phyloP scores from a whole-genome alignment of 2,797 vertebrate genomes.

The Tokudaia muenninki region DNA sequence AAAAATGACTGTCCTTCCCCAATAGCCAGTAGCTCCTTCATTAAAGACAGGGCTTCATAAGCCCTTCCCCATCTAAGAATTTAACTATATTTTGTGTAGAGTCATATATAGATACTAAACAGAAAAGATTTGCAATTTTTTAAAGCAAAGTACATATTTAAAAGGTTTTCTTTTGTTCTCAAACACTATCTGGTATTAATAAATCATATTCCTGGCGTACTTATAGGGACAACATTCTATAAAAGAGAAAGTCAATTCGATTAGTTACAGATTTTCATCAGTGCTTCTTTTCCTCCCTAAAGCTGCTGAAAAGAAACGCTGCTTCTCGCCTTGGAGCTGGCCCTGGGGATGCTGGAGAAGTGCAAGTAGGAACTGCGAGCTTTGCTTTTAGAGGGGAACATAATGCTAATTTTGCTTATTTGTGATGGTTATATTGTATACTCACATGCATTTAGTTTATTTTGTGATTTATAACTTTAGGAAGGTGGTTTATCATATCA shows the following conservation, averaged over 20 bases:
- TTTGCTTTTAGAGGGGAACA: constrained; percentile 56
- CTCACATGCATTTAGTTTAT: constrained; percentile 29
- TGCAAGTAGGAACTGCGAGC: constrained; percentile 91
- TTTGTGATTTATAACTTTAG: constrained; percentile 54
- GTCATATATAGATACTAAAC: constrained; percentile 27
- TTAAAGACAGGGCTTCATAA: background rate
- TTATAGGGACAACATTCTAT: constrained; percentile 49
- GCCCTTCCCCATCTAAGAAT: background rate
- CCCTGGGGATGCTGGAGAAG: constrained; percentile 94
- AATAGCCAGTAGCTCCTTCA: background rate
- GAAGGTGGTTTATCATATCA: background rate
- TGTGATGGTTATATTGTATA: constrained; percentile 54
- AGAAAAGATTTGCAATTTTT: constrained; percentile 50
- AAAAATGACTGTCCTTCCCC: background rate
- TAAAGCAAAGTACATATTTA: constrained; percentile 26
- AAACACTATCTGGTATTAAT: constrained; percentile 50
- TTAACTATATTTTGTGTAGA: constrained; percentile 62
- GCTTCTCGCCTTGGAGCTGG: constrained; percentile 94
- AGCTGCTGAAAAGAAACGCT: constrained; percentile 98
- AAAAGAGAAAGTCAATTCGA: background rate
- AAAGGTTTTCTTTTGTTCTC: constrained; percentile 6
- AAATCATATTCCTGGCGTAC: constrained; percentile 36
- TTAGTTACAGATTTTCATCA: constrained; percentile 44
- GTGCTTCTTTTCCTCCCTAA: constrained; percentile 67
- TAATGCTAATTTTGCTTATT: constrained; percentile 43